phyloP scores from a whole-genome alignment of 1,140 invertebrate genomes.

The Tetramorium parvispinum region DNA sequence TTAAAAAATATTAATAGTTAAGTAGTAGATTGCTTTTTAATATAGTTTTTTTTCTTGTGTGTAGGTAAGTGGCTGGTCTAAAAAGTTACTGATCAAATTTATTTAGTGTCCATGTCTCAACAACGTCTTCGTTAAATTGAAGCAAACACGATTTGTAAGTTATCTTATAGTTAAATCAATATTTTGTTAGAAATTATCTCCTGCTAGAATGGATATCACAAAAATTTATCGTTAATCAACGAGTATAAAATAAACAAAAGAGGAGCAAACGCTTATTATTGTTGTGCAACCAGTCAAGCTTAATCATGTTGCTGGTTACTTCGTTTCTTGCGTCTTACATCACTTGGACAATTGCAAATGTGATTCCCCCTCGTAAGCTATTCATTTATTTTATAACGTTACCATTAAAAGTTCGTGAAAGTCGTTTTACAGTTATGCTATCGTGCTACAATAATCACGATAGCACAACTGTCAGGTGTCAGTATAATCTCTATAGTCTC shows the following conservation, averaged over 20 bases:
- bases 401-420: not conserved
- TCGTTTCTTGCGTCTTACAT: not conserved
- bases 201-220: not conserved
- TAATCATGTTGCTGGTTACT: slow-evolving; percentile 11
- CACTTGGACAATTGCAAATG: not conserved
- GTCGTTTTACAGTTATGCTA: not conserved
- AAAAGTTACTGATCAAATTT: not conserved
- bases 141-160: not conserved
- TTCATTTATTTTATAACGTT: not conserved
- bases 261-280: not conserved
- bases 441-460: slow-evolving; percentile 13
- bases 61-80: too few species aligned
- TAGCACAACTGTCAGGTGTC: too few species aligned
- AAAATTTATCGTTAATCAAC: not conserved
- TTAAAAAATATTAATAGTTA: not conserved
- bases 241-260: slow-evolving; percentile 36
- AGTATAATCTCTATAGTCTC: slow-evolving; percentile 71
- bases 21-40: not conserved
- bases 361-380: not conserved
- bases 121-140: too few species aligned
- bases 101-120: not conserved
- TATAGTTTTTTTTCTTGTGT: too few species aligned
- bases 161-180: slow-evolving; percentile 11
- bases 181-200: not conserved
- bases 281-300: not conserved